A percentile compares a stretch with the other conserved stretches of the same genome.
Conservation (phyloP, 2,888 invertebrate genomes). For the Pheosia tremula region DNA sequence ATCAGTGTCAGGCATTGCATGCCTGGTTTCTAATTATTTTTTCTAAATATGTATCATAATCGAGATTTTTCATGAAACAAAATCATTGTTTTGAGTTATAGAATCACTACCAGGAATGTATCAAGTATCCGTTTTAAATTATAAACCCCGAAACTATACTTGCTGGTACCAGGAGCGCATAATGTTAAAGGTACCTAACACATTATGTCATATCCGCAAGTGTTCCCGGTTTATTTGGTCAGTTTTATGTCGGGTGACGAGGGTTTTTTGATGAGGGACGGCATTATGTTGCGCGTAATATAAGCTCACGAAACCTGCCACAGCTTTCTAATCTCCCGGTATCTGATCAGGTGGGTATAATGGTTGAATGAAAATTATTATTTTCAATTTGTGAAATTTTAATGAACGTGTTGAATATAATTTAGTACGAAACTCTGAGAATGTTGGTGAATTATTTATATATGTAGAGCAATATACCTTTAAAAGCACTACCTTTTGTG, state of each 20-base stretch:
- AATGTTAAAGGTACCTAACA: slow-evolving; percentile 45
- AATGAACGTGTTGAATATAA: slow-evolving; percentile 10
- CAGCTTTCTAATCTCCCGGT: slow-evolving; percentile 52
- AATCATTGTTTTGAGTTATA: too few relatives aligned
- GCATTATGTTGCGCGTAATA: slow-evolving; percentile 60
- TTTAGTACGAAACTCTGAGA: too few relatives aligned
- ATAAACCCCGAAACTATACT: background rate
- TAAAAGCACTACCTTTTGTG: too few relatives aligned
- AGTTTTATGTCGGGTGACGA: slow-evolving; percentile 63
- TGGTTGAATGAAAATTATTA: slow-evolving; percentile 24
- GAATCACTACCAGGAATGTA: too few relatives aligned
- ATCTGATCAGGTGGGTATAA: slow-evolving; percentile 45
- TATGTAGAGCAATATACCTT: too few relatives aligned
- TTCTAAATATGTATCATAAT: too few relatives aligned
- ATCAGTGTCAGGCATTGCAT: too few relatives aligned
- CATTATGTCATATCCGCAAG: slow-evolving; percentile 50
- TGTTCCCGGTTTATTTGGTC: slow-evolving; percentile 54
- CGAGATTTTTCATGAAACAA: too few relatives aligned
- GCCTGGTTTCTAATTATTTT: too few relatives aligned
- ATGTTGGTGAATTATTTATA: too few relatives aligned
- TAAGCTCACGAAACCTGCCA: slow-evolving; percentile 53
- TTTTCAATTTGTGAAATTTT: slow-evolving; percentile 18
- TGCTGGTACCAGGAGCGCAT: slow-evolving; percentile 44
- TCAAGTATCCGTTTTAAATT: background rate
- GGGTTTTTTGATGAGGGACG: slow-evolving; percentile 68